Conservation (phyloP, 2,797 vertebrate genomes). For the Acestrorhynchus altus region DNA sequence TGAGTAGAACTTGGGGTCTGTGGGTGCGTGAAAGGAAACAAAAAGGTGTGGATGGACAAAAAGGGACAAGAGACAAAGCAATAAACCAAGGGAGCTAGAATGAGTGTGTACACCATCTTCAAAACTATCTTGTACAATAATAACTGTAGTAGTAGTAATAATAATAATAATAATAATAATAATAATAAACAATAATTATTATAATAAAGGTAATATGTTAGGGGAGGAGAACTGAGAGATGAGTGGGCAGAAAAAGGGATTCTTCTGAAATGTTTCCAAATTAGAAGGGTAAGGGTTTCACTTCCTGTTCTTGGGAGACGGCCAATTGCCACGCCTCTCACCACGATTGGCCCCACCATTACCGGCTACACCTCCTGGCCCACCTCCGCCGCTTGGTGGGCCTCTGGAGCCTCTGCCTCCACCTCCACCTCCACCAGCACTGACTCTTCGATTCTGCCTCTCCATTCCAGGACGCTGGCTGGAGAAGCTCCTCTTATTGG, state of each 20-base stretch:
- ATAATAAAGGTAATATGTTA: slow-evolving; percentile 72
- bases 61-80: slow-evolving; percentile 50
- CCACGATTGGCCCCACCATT: slow-evolving; percentile 77
- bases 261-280: slow-evolving; percentile 53
- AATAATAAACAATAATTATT: slow-evolving; percentile 64
- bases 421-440: slow-evolving; percentile 74
- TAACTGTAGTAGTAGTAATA: slow-evolving; percentile 62
- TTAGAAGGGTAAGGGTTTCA: slow-evolving; percentile 68
- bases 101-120: slow-evolving; percentile 73
- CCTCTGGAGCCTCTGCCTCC: slow-evolving; percentile 74
- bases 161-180: slow-evolving; percentile 65
- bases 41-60: slow-evolving; percentile 65
- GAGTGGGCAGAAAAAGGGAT: slow-evolving; percentile 57
- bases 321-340: slow-evolving; percentile 85
- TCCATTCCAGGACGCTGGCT: slow-evolving; percentile 94
- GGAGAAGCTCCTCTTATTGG: slow-evolving; percentile 91
- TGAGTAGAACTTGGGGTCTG: slow-evolving; percentile 51
- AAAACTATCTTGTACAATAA: slow-evolving; percentile 72
- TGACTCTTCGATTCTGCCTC: slow-evolving; percentile 88
- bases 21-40: slow-evolving; percentile 54
- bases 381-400: slow-evolving; percentile 71
- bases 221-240: slow-evolving; percentile 62
- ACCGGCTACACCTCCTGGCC: slow-evolving; percentile 67
- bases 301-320: slow-evolving; percentile 92
- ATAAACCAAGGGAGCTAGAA: slow-evolving; percentile 53